These are phyloP conservation scores for Harpalus rubripes DNA, from an alignment of 2,888 invertebrate genomes.

Conservation along the genomic window DNA sequence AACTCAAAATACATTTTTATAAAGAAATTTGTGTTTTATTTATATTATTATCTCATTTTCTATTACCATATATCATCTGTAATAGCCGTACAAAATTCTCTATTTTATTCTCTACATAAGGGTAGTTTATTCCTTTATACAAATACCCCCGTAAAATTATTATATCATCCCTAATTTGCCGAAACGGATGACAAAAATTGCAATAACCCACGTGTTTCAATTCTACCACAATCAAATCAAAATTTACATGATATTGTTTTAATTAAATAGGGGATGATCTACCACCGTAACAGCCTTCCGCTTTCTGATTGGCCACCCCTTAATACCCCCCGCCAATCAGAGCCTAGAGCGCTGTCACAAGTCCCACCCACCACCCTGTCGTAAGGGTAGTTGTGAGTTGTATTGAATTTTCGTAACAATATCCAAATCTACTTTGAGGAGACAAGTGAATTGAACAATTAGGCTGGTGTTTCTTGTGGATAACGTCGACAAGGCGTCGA, in stretches of 20 bases:
- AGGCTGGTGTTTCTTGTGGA: conserved; percentile 29
- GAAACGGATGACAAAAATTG: conserved; percentile 23
- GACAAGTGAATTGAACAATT: conserved; percentile 48
- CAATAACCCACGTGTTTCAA: conserved; percentile 46
- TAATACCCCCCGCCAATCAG: conserved; percentile 19
- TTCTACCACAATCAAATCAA: conserved; percentile 52
- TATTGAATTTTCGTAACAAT: conserved; percentile 60
- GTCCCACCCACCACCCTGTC: conserved; percentile 54
- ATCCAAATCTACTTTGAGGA: neutral
- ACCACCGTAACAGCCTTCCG: conserved; percentile 55
- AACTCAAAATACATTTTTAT: no score
- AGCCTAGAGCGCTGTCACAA: conserved; percentile 17
- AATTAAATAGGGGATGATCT: conserved; percentile 61
- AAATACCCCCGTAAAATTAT: conserved; percentile 17
- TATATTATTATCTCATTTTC: no score
- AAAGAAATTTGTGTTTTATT: no score
- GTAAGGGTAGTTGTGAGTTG: conserved; percentile 36
- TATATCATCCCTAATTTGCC: conserved; percentile 26
- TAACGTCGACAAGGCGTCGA: conserved; percentile 47
- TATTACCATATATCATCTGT: no score
- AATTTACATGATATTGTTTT: conserved; percentile 67
- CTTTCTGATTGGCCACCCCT: conserved; percentile 8
- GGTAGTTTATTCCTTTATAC: neutral
- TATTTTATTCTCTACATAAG: no score
- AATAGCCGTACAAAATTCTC: no score